Evolutionary conservation across 2,113 vertebrate genomes (phyloP).

Genomic region (Bucco capensis): DNA sequence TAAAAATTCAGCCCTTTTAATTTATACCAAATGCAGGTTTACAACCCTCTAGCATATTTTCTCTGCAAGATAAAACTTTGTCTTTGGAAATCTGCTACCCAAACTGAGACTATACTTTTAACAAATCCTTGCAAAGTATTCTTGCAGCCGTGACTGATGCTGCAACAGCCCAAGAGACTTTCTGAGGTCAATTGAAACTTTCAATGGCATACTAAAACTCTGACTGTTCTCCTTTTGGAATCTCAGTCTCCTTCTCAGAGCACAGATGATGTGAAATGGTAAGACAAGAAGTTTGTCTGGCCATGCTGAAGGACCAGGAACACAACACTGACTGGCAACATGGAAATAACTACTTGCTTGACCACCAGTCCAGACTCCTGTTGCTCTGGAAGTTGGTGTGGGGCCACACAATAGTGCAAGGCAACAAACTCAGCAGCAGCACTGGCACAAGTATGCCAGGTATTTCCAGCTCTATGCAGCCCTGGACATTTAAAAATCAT

Average conservation of each 20-base stretch:
- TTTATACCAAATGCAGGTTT: neutral
- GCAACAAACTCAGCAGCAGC: neutral
- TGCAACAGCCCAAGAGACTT: neutral
- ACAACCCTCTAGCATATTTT: neutral
- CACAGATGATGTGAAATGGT: neutral
- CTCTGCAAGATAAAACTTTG: neutral
- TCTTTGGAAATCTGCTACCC: neutral
- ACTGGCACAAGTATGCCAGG: rapidly evolving
- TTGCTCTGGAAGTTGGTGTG: neutral
- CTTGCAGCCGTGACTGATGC: neutral
- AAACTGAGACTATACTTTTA: neutral
- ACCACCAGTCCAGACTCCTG: neutral
- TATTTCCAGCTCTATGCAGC: neutral
- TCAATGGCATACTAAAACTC: neutral
- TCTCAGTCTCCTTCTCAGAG: neutral
- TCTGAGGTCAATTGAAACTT: neutral
- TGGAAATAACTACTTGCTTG: neutral
- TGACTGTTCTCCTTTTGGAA: neutral
- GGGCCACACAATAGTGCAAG: neutral
- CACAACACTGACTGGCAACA: neutral
- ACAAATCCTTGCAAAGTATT: neutral
- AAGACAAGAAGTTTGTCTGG: neutral
- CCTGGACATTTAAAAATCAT: neutral
- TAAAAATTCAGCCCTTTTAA: neutral
- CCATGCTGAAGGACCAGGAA: neutral